Conservation (phyloP, 2,113 vertebrate species). For the Cervus canadensis region DNA sequence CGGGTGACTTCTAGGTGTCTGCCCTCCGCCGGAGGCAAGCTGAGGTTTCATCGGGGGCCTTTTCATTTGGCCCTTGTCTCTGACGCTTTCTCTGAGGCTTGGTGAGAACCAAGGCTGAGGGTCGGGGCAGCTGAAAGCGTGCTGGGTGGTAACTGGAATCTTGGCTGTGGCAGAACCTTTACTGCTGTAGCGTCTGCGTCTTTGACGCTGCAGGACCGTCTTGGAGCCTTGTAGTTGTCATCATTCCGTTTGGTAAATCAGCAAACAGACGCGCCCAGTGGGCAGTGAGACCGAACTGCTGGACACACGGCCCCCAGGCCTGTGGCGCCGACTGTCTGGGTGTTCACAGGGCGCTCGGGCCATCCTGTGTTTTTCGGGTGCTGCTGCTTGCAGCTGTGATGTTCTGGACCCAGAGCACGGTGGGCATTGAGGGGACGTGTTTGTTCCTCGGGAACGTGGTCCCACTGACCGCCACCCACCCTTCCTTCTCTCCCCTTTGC, state of each 20-base stretch:
- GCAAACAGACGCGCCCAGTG: rapidly evolving
- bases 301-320: rapidly evolving
- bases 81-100: not conserved
- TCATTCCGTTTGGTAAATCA: rapidly evolving
- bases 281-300: rapidly evolving
- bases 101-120: rapidly evolving
- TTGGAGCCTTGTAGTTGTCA: rapidly evolving
- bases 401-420: rapidly evolving
- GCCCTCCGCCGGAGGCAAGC: not conserved
- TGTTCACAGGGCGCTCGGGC: rapidly evolving
- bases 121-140: rapidly evolving
- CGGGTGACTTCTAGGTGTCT: not conserved
- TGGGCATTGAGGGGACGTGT: rapidly evolving
- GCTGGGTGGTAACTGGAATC: not conserved
- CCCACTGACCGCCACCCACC: rapidly evolving
- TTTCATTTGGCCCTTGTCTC: rapidly evolving
- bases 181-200: rapidly evolving
- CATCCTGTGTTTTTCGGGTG: rapidly evolving
- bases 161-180: not conserved
- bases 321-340: rapidly evolving
- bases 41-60: too few species aligned
- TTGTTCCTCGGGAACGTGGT: rapidly evolving
- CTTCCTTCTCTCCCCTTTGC: not conserved
- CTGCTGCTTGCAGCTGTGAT: rapidly evolving
- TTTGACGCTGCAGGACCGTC: rapidly evolving